Percentiles rank a stretch among this genome's conserved stretches.
Evolutionary conservation across 2,113 vertebrate species (phyloP).

Genomic region (Pygoscelis antarcticus): DNA sequence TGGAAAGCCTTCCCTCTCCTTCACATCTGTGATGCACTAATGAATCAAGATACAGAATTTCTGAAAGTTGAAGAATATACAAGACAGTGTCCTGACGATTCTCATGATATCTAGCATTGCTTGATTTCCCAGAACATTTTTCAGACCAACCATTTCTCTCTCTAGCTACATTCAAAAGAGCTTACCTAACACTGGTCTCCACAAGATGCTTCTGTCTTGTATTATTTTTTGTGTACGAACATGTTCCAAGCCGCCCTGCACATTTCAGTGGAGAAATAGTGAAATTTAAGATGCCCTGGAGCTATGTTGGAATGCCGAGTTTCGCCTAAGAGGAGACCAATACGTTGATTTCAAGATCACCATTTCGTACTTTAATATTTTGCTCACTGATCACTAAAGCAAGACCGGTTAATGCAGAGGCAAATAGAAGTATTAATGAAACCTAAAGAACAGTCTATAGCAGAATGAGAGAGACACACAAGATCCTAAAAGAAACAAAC

Average conservation of each 20-base stretch:
- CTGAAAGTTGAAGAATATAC: background rate
- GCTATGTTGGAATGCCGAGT: background rate
- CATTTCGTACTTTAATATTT: background rate
- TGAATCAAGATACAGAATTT: background rate
- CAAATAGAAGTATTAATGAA: background rate
- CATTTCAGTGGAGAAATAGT: background rate
- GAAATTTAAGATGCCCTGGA: background rate
- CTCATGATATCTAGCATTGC: background rate
- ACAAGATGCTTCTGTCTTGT: background rate
- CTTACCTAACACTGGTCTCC: background rate
- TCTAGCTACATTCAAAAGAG: background rate
- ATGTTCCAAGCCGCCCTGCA: background rate
- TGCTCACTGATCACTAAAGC: background rate
- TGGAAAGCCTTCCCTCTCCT: background rate
- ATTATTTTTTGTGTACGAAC: background rate
- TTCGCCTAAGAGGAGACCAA: background rate
- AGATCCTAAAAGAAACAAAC: background rate
- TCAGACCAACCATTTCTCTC: background rate
- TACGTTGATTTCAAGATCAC: background rate
- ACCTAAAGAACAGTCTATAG: background rate
- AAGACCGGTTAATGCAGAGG: background rate
- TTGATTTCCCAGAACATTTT: background rate
- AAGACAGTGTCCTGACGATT: background rate
- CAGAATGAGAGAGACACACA: background rate
- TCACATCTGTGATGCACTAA: background rate